Evolutionary conservation across 2,888 invertebrate species (phyloP), one percentile per base, ranked within the genome.

Genomic region (Mesorhabditis sp.): DNA sequence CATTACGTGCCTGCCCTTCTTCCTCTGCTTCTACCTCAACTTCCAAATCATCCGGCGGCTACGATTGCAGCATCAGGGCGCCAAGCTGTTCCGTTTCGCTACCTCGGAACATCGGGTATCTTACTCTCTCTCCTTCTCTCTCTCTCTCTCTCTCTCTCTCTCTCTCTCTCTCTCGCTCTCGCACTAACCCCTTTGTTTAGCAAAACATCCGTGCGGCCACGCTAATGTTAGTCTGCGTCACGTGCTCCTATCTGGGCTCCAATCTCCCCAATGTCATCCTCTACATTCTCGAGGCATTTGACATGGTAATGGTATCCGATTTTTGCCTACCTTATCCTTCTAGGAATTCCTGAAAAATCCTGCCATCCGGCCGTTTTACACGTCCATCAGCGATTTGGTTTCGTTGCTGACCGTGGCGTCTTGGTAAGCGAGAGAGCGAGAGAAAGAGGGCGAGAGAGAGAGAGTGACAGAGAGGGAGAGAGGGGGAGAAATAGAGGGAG

Each of bases 201-300:
- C 77, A 80, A 67, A 82, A 82, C 68, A 81, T 83, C 44, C 79
- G 83, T 13, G 77, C 82, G 0, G 83, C 83, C 6, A 84, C 84
- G 5, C 70, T 78, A 62, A 80, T 83, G 82, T 74, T 84, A n/a
- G 81, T 84, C 3, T 76, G 78, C 45, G 81, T 83, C 15, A 80
- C 83, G 0, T 79, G 78, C 73, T 76, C 80, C 45, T 84, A 84
- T 70, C 70, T 84, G 13, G 78, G 77, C 6, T 84, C 82, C 7
- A 84, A 84, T 66, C 67, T 83, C 4, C 75, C 81, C 50, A 81
- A 80, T 61, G 83, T 84, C 50, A 66, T 83, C 44, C 74, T 84
- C 45, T 79, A 82, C 65, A 77, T 78, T 5, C 78, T 76, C 79
- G 84, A 84, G 67, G 72, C 82, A 45, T 71, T 82, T 45, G 82